Evolutionary conservation across 2,888 invertebrate species (phyloP).

Genomic region (Polymixis lichenea): DNA sequence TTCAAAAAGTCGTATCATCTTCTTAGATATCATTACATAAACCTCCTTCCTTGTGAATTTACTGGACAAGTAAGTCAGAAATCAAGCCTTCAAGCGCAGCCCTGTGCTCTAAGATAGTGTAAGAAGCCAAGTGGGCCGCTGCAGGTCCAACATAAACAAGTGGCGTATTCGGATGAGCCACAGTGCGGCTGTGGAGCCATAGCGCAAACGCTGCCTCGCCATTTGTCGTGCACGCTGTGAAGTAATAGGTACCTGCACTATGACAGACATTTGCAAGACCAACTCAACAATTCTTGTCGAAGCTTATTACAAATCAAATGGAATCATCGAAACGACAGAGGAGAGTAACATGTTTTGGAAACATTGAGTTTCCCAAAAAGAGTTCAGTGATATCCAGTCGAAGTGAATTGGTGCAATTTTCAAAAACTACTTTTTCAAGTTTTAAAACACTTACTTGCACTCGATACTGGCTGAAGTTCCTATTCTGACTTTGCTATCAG

Average conservation of each 20-base stretch:
- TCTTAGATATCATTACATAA: neutral
- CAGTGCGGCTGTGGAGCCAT: too few relatives aligned
- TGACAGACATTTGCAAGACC: neutral
- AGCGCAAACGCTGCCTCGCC: too few relatives aligned
- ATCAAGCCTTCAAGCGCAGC: neutral
- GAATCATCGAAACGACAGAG: too few relatives aligned
- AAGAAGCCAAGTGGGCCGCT: too few relatives aligned
- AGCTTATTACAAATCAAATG: neutral
- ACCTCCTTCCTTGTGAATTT: neutral
- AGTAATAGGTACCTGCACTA: neutral
- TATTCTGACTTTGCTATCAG: conserved; percentile 12
- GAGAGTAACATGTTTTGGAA: too few relatives aligned
- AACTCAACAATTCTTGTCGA: neutral
- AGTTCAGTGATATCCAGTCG: neutral
- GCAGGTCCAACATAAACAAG: too few relatives aligned
- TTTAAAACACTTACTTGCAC: conserved; percentile 47
- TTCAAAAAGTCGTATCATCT: neutral
- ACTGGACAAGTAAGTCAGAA: neutral
- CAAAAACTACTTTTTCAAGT: neutral
- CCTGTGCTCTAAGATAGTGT: neutral
- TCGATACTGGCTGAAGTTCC: conserved; percentile 25
- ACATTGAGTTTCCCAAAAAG: neutral
- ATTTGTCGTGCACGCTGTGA: neutral
- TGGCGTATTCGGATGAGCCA: too few relatives aligned
- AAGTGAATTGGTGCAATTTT: neutral